Evolutionary conservation across 2,888 invertebrate species (phyloP).

Genomic region (Colletes collaris): DNA sequence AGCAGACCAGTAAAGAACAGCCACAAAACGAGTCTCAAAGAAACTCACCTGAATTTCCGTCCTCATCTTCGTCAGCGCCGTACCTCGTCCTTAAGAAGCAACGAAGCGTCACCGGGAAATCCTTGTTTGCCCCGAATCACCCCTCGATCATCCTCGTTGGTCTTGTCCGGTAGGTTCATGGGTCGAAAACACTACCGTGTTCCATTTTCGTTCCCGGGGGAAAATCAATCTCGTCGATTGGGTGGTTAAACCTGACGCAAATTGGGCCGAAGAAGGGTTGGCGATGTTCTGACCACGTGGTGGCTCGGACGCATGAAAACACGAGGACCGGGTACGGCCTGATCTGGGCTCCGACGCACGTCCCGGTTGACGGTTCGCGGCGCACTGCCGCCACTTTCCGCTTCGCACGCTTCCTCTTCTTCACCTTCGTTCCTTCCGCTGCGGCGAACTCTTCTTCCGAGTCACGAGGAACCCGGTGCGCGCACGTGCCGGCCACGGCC

Average conservation of each 20-base stretch:
- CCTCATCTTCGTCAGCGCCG: slow-evolving; percentile 51
- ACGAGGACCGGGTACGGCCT: slow-evolving; percentile 33
- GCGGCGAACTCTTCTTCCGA: slow-evolving; percentile 61
- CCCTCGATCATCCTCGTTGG: slow-evolving; percentile 25
- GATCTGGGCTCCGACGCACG: slow-evolving; percentile 65
- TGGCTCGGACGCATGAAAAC: slow-evolving; percentile 50
- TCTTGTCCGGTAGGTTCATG: slow-evolving; percentile 29
- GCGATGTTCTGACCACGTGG: slow-evolving; percentile 60
- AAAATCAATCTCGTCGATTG: too few relatives aligned
- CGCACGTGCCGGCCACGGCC: slow-evolving; percentile 70
- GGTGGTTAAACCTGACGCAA: too few relatives aligned
- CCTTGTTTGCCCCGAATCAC: slow-evolving; percentile 5
- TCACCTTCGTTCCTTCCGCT: slow-evolving; percentile 65
- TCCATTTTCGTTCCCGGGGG: not conserved
- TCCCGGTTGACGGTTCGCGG: slow-evolving; percentile 75
- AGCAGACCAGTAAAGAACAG: too few relatives aligned
- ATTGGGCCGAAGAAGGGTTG: not conserved
- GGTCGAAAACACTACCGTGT: slow-evolving; percentile 29
- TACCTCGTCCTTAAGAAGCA: not conserved
- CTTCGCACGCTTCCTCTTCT: slow-evolving; percentile 68
- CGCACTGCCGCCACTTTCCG: slow-evolving; percentile 74
- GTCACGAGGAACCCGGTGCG: slow-evolving; percentile 68
- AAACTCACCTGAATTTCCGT: slow-evolving; percentile 59
- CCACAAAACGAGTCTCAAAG: too few relatives aligned
- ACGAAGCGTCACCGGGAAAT: not conserved